A percentile compares a stretch with the other conserved stretches of the same genome.
Conservation (phyloP, 2,113 vertebrate species). For the Rattus rattus region DNA sequence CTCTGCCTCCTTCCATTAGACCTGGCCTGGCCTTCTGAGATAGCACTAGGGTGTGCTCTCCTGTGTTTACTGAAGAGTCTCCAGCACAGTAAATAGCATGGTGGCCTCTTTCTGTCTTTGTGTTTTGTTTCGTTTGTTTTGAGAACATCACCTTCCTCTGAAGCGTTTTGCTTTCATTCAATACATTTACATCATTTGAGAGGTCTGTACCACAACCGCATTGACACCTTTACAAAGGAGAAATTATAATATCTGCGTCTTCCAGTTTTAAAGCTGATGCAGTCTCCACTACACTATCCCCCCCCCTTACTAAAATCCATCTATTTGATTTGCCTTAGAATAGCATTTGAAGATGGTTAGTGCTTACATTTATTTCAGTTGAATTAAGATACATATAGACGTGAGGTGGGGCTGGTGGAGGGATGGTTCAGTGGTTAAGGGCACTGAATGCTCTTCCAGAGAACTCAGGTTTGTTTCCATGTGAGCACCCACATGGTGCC, state of each 20-base stretch:
- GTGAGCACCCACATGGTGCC: background rate
- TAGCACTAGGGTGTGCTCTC: background rate
- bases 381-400: background rate
- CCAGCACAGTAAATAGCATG: background rate
- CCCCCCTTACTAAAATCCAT: background rate
- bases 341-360: background rate
- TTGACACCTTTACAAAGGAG: background rate
- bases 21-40: background rate
- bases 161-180: constrained; percentile 34
- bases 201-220: background rate
- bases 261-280: constrained; percentile 15
- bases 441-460: background rate
- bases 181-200: background rate
- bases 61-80: background rate
- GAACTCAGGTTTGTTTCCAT: background rate
- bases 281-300: background rate
- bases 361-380: constrained; percentile 25
- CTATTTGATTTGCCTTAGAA: constrained; percentile 9
- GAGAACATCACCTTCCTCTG: background rate
- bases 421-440: background rate
- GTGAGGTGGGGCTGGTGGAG: background rate
- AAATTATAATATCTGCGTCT: background rate
- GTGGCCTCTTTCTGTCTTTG: background rate
- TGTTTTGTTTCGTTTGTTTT: background rate
- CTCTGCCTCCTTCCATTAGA: background rate